These are phyloP conservation scores for Rhopilema esculentum DNA, from an alignment of 30 jellyfish, hydroid and myxozoan species.

Conservation along the genomic window DNA sequence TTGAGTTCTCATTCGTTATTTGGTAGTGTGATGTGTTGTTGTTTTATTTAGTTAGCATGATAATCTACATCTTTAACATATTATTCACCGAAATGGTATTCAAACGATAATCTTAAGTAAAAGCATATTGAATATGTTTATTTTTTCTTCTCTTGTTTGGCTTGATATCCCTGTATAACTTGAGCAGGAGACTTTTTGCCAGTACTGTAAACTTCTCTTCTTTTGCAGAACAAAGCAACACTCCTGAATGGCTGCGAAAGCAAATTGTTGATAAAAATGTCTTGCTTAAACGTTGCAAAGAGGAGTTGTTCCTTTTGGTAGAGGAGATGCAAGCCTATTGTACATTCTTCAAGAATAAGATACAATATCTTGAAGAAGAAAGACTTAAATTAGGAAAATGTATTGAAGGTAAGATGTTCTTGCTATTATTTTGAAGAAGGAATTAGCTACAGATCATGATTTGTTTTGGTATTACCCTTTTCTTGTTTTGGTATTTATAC, in stretches of 20 bases:
- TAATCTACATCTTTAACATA: neutral
- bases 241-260: conserved; percentile 53
- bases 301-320: conserved; percentile 23
- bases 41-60: neutral
- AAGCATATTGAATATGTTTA: too few relatives aligned
- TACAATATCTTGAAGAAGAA: neutral
- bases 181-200: too few relatives aligned
- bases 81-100: neutral
- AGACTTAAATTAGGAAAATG: neutral
- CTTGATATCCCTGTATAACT: too few relatives aligned
- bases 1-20: neutral
- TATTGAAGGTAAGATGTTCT: conserved; percentile 12
- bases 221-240: neutral
- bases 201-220: neutral
- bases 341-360: neutral
- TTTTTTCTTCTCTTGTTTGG: too few relatives aligned
- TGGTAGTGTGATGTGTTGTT: neutral
- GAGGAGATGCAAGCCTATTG: conserved; percentile 44
- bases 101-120: too few relatives aligned
- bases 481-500: too few relatives aligned
- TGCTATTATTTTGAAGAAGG: too few relatives aligned
- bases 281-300: conserved; percentile 34
- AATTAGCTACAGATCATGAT: too few relatives aligned
- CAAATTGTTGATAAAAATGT: conserved; percentile 51
- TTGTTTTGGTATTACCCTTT: too few relatives aligned